A percentile compares a stretch with the other conserved stretches of the same genome.
These are phyloP conservation scores for Hemicentrotus pulcherrimus DNA, from an alignment of 35 echinoderm and acorn worm species.

Conservation along the genomic window DNA sequence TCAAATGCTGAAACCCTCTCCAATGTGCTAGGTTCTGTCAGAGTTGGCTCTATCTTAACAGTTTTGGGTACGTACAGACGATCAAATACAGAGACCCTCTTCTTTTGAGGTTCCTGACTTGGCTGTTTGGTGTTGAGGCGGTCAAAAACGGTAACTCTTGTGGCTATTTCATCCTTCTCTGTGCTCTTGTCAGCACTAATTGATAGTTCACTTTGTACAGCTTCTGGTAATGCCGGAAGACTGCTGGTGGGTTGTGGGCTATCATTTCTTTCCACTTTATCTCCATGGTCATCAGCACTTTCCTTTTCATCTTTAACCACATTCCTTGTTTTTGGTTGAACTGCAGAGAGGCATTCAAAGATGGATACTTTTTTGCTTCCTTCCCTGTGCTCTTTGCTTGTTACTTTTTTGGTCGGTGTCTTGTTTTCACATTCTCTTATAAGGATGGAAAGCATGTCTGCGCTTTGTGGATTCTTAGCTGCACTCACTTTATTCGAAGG, in stretches of 20 bases:
- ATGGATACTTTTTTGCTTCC: not conserved
- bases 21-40: not conserved
- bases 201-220: not conserved
- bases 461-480: too few species aligned
- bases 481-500: too few species aligned
- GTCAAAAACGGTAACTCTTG: not conserved
- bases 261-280: not conserved
- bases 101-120: not conserved
- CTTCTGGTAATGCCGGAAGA: not conserved
- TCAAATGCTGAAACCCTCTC: constrained; percentile 23
- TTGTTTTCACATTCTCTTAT: not conserved
- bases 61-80: not conserved
- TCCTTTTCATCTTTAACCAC: not conserved
- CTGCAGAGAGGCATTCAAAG: not conserved
- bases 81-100: constrained; percentile 37
- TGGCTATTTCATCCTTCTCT: not conserved
- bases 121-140: not conserved
- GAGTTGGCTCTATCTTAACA: not conserved
- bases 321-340: not conserved
- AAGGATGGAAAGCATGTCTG: not conserved
- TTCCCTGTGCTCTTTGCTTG: not conserved
- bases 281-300: not conserved
- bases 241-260: not conserved
- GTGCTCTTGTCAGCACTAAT: not conserved
- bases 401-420: not conserved